Conservation (phyloP, 2,113 vertebrate genomes). For the Oenanthe oenanthe region DNA sequence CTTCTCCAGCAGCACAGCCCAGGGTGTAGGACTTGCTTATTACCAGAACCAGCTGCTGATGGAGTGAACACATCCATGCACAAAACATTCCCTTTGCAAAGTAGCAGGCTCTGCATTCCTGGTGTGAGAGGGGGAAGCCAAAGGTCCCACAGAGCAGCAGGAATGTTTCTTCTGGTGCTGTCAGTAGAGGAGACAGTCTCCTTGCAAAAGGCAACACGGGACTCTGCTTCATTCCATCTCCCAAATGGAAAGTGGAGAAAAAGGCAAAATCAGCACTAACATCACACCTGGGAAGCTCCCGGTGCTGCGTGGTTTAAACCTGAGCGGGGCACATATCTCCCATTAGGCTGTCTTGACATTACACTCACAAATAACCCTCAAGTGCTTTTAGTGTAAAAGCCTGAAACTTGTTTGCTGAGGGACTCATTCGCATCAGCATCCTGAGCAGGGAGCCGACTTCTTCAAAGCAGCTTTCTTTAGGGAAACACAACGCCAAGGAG, state of each 20-base stretch:
- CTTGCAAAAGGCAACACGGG: neutral
- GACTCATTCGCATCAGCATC: constrained; percentile 8
- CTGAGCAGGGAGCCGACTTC: constrained; percentile 6
- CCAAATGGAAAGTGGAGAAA: neutral
- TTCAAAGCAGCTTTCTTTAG: constrained; percentile 62
- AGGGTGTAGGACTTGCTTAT: neutral
- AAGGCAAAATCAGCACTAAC: neutral
- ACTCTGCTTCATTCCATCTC: neutral
- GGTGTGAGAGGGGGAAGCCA: neutral
- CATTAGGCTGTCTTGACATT: constrained; percentile 22
- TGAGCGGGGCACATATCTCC: neutral
- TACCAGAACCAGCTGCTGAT: neutral
- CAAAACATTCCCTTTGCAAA: neutral
- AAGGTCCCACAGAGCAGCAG: constrained; percentile 32
- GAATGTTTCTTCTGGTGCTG: neutral
- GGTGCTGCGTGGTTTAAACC: neutral
- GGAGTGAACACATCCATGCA: neutral
- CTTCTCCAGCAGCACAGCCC: neutral
- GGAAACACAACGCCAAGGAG: constrained; percentile 53
- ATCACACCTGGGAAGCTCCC: neutral
- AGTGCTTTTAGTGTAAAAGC: constrained; percentile 64
- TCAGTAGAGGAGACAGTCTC: constrained; percentile 27
- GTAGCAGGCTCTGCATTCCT: neutral
- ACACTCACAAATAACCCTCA: constrained; percentile 39
- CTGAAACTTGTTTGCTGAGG: constrained; percentile 54